Evolutionary conservation across 1,140 invertebrate genomes (phyloP), one percentile per base, ranked within the genome.

Genomic region (Venturia canescens): DNA sequence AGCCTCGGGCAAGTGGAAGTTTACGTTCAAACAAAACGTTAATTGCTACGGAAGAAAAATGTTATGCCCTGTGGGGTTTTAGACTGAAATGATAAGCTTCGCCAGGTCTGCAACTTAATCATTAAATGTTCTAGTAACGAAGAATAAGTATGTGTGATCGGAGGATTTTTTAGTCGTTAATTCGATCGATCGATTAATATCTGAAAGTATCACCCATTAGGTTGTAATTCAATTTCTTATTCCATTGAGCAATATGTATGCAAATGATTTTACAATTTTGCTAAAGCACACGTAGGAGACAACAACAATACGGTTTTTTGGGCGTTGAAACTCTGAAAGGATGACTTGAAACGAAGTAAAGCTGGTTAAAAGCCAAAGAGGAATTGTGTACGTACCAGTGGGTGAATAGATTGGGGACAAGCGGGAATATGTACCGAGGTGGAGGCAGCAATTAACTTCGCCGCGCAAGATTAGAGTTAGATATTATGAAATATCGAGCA

Each of bases 401-500:
- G 13, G 44, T 21, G 38, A 77, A 72, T 34, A 38, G 44, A 63
- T 50, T 13, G 67, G 53, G 53, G 44, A 63, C 6, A 27, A 11
- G 13, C 23, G 60, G 71, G 78, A 48, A 23, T 15, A 29, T 18
- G 77, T 53, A 69, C 11, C 27, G 44, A 83, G 87, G 78, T 78
- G 88, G 90, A 89, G 88, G 89, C 88, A 89, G 90, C 89, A 91
- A 91, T 92, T 91, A 92, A 92, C 90, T 91, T 91, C 91, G 91
- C 89, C 90, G 90, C 88, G 89, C 88, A 88, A 91, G 91, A 92
- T 91, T 92, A 91, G 89, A 91, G 86, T 89, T 85, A 91, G 90
- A 92, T 92, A 92, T 92, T 92, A 90, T 88, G 89, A 92, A 90
- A 92, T 92, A 92, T 92, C 90, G 91, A 91, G 89, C 90, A 89